These are phyloP conservation scores for Hesperia comma DNA, from an alignment of 2,888 invertebrate species.

Conservation along the genomic window DNA sequence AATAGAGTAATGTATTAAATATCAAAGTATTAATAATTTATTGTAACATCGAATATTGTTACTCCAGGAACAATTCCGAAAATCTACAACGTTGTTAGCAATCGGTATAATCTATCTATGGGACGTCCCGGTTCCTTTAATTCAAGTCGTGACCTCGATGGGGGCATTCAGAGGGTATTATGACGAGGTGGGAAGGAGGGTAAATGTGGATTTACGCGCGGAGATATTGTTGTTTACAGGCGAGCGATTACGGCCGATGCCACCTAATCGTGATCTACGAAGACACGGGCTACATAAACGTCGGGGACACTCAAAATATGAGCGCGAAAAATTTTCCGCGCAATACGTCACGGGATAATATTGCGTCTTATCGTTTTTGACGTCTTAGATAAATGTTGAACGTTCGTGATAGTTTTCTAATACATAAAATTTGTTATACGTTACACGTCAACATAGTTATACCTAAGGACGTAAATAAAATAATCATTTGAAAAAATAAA, in stretches of 20 bases:
- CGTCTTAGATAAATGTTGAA: background rate
- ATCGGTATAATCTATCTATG: no score
- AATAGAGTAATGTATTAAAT: no score
- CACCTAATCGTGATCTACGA: conserved; percentile 28
- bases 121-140: no score
- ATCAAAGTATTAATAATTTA: no score
- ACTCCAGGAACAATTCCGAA: no score
- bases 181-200: conserved; percentile 9
- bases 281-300: conserved; percentile 25
- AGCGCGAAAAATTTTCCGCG: conserved; percentile 23
- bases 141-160: background rate
- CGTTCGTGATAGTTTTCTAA: no score
- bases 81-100: no score
- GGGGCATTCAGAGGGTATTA: background rate
- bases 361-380: conserved; percentile 1
- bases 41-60: no score
- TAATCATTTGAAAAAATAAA: no score
- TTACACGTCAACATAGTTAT: no score
- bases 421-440: no score
- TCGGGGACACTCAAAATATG: conserved; percentile 23
- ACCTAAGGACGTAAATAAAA: no score
- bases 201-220: conserved; percentile 24
- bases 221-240: conserved; percentile 19
- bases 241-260: conserved; percentile 16
- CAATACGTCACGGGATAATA: conserved; percentile 15